Evolutionary conservation across 2,113 vertebrate genomes (phyloP).

Genomic region (Vidua chalybeata): DNA sequence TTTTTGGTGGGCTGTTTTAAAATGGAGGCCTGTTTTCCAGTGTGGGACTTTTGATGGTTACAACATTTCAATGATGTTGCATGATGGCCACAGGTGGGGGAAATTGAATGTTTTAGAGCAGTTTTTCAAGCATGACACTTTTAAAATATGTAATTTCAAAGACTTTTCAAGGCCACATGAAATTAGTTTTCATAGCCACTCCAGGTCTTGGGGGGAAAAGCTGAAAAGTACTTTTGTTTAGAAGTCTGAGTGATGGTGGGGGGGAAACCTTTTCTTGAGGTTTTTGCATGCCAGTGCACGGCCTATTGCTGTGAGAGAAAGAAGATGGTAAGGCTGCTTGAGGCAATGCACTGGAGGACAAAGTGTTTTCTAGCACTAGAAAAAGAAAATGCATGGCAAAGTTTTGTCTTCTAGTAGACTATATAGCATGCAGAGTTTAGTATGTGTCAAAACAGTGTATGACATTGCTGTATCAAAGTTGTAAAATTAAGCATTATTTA

Average conservation of each 20-base stretch:
- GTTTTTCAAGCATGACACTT: constrained; percentile 77
- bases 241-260: constrained; percentile 80
- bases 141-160: constrained; percentile 70
- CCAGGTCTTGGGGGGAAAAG: constrained; percentile 74
- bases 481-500: constrained; percentile 88
- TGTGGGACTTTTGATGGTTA: constrained; percentile 66
- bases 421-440: constrained; percentile 84
- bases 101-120: constrained; percentile 69
- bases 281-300: constrained; percentile 81
- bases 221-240: constrained; percentile 80
- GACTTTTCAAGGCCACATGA: constrained; percentile 71
- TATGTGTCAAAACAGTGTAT: constrained; percentile 82
- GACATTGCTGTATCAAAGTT: constrained; percentile 86
- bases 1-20: constrained; percentile 74
- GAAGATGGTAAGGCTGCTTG: constrained; percentile 68
- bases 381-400: constrained; percentile 80
- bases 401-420: constrained; percentile 80
- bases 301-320: constrained; percentile 68
- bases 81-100: constrained; percentile 64
- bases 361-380: constrained; percentile 79
- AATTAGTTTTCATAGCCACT: constrained; percentile 74
- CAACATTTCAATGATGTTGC: constrained; percentile 59
- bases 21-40: constrained; percentile 72
- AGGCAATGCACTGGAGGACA: constrained; percentile 75
- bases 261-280: constrained; percentile 73